phyloP scores from a whole-genome alignment of 2,888 invertebrate genomes.

The Orthonychiurus folsomi region DNA sequence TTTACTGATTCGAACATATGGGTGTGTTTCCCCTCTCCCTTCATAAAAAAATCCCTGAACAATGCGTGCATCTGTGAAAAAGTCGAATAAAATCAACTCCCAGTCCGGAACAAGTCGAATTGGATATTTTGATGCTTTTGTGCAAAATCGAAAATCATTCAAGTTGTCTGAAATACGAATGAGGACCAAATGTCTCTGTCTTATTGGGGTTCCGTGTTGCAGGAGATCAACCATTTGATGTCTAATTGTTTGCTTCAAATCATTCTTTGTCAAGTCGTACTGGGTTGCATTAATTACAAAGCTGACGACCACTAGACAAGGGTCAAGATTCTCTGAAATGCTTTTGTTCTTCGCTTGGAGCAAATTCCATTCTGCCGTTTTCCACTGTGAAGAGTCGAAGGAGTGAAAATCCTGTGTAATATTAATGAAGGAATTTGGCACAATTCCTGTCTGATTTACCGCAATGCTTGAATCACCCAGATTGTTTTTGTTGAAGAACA shows the following conservation, averaged over 20 bases:
- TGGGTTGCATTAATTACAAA: constrained; percentile 23
- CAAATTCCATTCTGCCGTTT: not conserved
- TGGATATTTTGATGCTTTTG: constrained; percentile 24
- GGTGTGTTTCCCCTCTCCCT: constrained; percentile 11
- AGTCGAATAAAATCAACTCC: constrained; percentile 38
- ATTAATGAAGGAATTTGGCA: constrained; percentile 10
- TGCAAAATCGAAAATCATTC: constrained; percentile 22
- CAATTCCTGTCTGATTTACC: not conserved
- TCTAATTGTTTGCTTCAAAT: not conserved
- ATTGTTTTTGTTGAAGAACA: constrained; percentile 23
- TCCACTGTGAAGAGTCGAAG: constrained; percentile 5
- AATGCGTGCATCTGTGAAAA: constrained; percentile 29
- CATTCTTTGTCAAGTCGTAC: constrained; percentile 6
- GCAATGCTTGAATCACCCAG: not conserved
- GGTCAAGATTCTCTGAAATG: constrained; percentile 16
- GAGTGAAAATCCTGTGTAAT: not conserved
- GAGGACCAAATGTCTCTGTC: constrained; percentile 28
- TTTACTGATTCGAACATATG: constrained; percentile 18
- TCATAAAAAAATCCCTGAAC: constrained; percentile 26
- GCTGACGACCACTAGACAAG: constrained; percentile 30
- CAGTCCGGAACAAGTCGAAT: constrained; percentile 28
- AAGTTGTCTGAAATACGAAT: constrained; percentile 24
- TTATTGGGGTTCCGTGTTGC: constrained; percentile 32
- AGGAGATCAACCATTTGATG: constrained; percentile 17
- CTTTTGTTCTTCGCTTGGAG: not conserved